Percentiles rank a stretch among this genome's conserved stretches.
These are phyloP conservation scores for Kobus ellipsiprymnus DNA, from an alignment of 2,113 vertebrate species.

Conservation along the genomic window DNA sequence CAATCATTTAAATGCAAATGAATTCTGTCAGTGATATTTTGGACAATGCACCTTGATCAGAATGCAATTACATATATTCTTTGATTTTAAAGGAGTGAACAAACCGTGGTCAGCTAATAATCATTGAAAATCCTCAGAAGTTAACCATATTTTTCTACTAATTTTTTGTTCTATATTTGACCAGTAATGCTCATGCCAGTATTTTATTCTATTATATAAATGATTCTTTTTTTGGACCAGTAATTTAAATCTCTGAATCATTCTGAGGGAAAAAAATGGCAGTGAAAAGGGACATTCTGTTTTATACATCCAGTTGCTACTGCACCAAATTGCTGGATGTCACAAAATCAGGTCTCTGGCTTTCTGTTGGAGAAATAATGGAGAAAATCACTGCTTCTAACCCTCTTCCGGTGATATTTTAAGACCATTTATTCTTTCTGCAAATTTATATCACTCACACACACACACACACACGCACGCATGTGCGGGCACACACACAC, in stretches of 20 bases:
- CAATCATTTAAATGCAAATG: background rate
- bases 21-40: background rate
- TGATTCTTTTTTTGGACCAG: conserved; percentile 36
- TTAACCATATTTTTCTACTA: background rate
- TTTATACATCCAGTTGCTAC: conserved; percentile 51
- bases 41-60: background rate
- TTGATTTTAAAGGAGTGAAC: conserved; percentile 22
- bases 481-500: rapidly evolving
- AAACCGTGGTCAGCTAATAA: background rate
- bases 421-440: conserved; percentile 14
- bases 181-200: conserved; percentile 21
- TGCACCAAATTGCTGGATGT: conserved; percentile 51
- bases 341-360: conserved; percentile 45
- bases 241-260: conserved; percentile 70
- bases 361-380: conserved; percentile 59
- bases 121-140: background rate
- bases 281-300: conserved; percentile 56
- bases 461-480: rapidly evolving
- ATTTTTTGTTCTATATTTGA: conserved; percentile 56
- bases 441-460: background rate
- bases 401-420: conserved; percentile 19
- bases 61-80: background rate
- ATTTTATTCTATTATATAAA: conserved; percentile 69
- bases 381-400: conserved; percentile 28
- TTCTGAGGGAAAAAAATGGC: conserved; percentile 7